A percentile compares a stretch with the other conserved stretches of the same genome.
Evolutionary conservation across 2,888 invertebrate genomes (phyloP).

Genomic region (Buathra laborator): DNA sequence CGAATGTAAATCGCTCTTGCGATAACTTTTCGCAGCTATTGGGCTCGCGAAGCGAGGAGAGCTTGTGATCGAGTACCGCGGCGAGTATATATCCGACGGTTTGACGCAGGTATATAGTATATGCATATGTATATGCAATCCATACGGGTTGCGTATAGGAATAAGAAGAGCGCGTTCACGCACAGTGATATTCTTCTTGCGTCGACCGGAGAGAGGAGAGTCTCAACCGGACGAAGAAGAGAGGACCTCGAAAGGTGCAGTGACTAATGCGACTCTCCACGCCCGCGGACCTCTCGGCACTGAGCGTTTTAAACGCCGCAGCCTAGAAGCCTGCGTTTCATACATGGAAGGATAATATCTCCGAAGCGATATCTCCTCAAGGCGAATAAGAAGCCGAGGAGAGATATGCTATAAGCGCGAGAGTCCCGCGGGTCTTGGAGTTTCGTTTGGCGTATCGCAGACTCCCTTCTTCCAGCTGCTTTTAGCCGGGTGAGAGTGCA

Average conservation of each 20-base stretch:
- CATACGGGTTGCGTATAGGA: neutral
- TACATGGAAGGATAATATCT: conserved; percentile 73
- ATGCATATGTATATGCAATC: neutral
- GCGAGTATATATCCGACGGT: neutral
- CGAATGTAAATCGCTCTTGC: neutral
- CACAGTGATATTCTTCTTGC: conserved; percentile 2
- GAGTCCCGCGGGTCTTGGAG: neutral
- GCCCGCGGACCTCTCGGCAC: conserved; percentile 60
- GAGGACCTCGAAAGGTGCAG: conserved; percentile 47
- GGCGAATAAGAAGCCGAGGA: conserved; percentile 65
- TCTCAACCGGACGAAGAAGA: conserved; percentile 18
- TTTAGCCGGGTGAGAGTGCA: neutral
- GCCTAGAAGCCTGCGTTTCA: conserved; percentile 63
- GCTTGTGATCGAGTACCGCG: conserved; percentile 13
- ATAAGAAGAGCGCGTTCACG: conserved; percentile 27
- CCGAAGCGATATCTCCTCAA: conserved; percentile 74
- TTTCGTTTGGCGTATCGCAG: conserved; percentile 11
- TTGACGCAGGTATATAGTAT: neutral
- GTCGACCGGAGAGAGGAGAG: neutral
- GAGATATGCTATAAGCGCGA: conserved; percentile 24
- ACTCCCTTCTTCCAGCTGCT: conserved; percentile 15
- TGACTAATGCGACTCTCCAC: conserved; percentile 68
- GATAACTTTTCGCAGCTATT: conserved; percentile 18
- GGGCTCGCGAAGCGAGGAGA: neutral
- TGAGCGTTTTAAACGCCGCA: conserved; percentile 52